Conservation (phyloP, 2,113 vertebrate genomes). For the Tretioscincus oriximinensis region DNA sequence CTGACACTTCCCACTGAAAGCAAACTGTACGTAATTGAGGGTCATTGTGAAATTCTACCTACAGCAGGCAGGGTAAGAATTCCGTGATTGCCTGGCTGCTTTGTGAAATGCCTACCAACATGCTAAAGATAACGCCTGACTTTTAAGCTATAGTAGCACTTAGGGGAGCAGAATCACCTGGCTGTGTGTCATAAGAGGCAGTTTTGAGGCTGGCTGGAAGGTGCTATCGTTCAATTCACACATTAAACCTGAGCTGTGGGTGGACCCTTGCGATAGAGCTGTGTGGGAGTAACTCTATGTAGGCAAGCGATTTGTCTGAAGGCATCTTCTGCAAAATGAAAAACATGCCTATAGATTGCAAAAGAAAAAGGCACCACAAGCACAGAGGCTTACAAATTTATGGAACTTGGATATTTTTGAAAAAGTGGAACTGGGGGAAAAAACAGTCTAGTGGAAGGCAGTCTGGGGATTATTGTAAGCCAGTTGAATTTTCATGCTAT, state of each 20-base stretch:
- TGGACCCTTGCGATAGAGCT: neutral
- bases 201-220: neutral
- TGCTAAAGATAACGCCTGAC: neutral
- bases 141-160: neutral
- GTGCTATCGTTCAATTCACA: neutral
- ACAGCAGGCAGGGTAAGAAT: neutral
- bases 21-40: slow-evolving; percentile 13
- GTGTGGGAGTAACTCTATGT: neutral
- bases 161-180: neutral
- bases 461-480: neutral
- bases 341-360: neutral
- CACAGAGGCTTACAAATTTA: neutral
- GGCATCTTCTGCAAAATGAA: neutral
- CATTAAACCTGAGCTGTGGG: neutral
- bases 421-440: neutral
- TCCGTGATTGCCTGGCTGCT: neutral
- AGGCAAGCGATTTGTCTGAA: neutral
- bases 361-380: neutral
- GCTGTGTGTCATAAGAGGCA: neutral
- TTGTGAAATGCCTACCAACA: neutral
- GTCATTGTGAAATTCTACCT: slow-evolving; percentile 12
- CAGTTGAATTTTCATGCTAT: neutral
- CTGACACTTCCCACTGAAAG: slow-evolving; percentile 3
- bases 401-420: neutral
- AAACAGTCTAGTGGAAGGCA: no score